Percentiles rank a stretch among this genome's conserved stretches.
phyloP scores from a whole-genome alignment of 2,888 invertebrate genomes.

The Cynaeus angustus region DNA sequence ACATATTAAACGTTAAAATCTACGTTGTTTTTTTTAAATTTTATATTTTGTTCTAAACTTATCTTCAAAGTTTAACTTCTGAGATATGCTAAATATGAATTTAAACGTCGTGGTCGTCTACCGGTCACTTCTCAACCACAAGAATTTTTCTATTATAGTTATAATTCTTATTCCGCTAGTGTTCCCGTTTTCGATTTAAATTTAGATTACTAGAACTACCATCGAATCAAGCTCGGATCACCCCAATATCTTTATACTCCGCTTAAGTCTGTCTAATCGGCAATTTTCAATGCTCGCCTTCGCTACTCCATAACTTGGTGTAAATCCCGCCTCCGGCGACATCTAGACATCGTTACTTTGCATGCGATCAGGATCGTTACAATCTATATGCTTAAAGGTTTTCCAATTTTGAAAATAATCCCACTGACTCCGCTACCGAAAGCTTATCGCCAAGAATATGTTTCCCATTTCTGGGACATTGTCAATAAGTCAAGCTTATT shows the following conservation, averaged over 20 bases:
- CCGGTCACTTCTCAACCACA: too few species aligned
- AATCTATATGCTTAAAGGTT: constrained; percentile 60
- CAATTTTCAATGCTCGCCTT: constrained; percentile 68
- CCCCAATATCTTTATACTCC: constrained; percentile 64
- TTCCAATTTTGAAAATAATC: constrained; percentile 64
- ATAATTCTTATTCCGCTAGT: background rate
- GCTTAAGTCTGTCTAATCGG: constrained; percentile 67
- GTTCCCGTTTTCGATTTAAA: constrained; percentile 4
- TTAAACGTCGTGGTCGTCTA: too few species aligned
- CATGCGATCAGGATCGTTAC: constrained; percentile 64
- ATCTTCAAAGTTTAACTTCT: too few species aligned
- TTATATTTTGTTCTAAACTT: too few species aligned
- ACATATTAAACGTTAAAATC: too few species aligned
- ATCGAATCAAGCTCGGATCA: constrained; percentile 6
- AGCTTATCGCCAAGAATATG: constrained; percentile 52
- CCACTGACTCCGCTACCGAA: constrained; percentile 44
- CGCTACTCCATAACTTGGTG: constrained; percentile 65
- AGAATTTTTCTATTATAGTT: too few species aligned
- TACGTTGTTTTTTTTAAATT: too few species aligned
- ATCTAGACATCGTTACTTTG: constrained; percentile 67
- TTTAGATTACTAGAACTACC: constrained; percentile 12
- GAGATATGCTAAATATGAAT: too few species aligned
- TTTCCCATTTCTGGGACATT: constrained; percentile 49
- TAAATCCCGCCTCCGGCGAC: constrained; percentile 67
- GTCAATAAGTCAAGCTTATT: constrained; percentile 60